phyloP scores from a whole-genome alignment of 2,797 vertebrate species.

The Phalloptychus januarius region DNA sequence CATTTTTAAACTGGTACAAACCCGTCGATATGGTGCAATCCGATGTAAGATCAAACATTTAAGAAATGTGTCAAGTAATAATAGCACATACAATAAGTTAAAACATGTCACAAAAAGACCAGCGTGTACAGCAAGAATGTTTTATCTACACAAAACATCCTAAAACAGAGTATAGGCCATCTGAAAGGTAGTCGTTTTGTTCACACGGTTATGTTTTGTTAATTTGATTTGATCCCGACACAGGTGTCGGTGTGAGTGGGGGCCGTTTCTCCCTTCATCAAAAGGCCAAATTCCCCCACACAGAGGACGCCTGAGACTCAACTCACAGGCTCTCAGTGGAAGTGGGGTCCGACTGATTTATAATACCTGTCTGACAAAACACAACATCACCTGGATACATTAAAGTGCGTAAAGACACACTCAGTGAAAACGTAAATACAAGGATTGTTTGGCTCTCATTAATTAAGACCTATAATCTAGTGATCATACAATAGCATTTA shows the following conservation, averaged over 20 bases:
- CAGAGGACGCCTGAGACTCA: slow-evolving; percentile 71
- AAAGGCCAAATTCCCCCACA: slow-evolving; percentile 72
- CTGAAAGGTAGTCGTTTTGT: slow-evolving; percentile 71
- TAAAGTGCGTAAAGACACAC: slow-evolving; percentile 70
- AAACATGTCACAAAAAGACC: slow-evolving; percentile 98
- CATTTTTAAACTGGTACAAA: slow-evolving; percentile 94
- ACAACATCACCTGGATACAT: slow-evolving; percentile 79
- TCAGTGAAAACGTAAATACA: slow-evolving; percentile 71
- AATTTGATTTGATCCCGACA: slow-evolving; percentile 72
- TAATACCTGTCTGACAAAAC: slow-evolving; percentile 76
- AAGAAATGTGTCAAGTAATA: slow-evolving; percentile 96
- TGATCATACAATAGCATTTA: slow-evolving; percentile 73
- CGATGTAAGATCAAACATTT: slow-evolving; percentile 95
- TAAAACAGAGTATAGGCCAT: slow-evolving; percentile 78
- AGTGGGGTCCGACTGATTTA: slow-evolving; percentile 62
- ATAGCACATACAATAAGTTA: slow-evolving; percentile 98
- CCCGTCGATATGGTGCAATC: slow-evolving; percentile 89
- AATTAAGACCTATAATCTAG: slow-evolving; percentile 69
- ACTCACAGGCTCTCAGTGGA: slow-evolving; percentile 48
- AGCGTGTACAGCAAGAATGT: slow-evolving; percentile 94
- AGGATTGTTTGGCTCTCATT: slow-evolving; percentile 76
- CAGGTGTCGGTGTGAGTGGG: slow-evolving; percentile 50
- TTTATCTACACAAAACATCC: slow-evolving; percentile 97
- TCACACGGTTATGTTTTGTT: slow-evolving; percentile 69
- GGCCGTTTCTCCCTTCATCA: slow-evolving; percentile 57